These are phyloP conservation scores for Empidonax alnorum DNA, from an alignment of 2,113 vertebrate species.

Conservation along the genomic window DNA sequence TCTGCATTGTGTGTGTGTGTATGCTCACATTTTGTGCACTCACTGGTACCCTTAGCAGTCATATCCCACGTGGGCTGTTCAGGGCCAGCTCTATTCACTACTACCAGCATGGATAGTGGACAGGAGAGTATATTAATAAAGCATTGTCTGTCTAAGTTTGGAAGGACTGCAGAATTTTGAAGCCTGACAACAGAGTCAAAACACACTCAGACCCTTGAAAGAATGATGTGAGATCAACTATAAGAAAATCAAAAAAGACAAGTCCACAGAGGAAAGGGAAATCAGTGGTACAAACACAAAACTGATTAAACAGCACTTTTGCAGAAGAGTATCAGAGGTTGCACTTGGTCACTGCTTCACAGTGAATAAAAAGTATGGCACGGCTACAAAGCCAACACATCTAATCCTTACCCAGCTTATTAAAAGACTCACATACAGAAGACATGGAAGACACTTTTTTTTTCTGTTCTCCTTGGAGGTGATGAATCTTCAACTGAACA, in stretches of 20 bases:
- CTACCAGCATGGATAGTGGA: not conserved
- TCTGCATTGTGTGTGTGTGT: not conserved
- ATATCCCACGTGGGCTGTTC: not conserved
- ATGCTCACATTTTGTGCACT: not conserved
- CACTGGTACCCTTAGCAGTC: not conserved
- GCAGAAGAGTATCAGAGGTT: not conserved
- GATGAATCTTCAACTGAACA: not conserved
- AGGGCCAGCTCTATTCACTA: not conserved
- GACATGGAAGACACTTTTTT: not conserved
- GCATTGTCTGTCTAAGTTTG: not conserved
- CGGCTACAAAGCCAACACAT: not conserved
- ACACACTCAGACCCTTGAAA: not conserved
- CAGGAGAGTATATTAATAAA: not conserved
- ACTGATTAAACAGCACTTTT: not conserved
- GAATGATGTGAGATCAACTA: not conserved
- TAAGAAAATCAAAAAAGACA: not conserved
- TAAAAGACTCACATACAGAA: not conserved
- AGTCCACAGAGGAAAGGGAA: not conserved
- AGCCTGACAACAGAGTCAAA: not conserved
- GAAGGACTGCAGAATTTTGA: not conserved
- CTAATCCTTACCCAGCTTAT: not conserved
- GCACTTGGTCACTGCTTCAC: not conserved
- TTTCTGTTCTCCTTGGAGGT: not conserved
- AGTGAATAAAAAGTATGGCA: not conserved
- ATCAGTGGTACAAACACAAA: not conserved